Conservation (phyloP, 2,888 invertebrate species). For the Scaeva pyrastri region DNA sequence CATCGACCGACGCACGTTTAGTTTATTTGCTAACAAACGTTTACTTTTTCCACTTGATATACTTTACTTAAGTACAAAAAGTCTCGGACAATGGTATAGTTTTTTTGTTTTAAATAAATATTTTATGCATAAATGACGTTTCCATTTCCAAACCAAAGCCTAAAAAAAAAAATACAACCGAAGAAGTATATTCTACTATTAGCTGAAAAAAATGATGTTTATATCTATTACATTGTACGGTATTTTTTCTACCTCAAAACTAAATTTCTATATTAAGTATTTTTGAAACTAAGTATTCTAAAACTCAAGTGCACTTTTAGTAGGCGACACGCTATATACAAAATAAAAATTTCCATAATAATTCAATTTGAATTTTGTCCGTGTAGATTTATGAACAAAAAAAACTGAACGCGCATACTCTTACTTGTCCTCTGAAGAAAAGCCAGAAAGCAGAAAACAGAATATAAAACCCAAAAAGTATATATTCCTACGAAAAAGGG, state of each 20-base stretch:
- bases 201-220: too few relatives aligned
- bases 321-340: background rate
- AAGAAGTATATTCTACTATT: too few relatives aligned
- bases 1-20: too few relatives aligned
- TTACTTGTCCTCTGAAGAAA: background rate
- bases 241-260: background rate
- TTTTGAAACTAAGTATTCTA: slow-evolving; percentile 8
- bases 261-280: background rate
- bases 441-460: background rate
- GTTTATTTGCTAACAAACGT: too few relatives aligned
- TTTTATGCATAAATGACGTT: too few relatives aligned
- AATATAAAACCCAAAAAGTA: slow-evolving; percentile 44
- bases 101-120: too few relatives aligned
- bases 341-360: slow-evolving; percentile 66
- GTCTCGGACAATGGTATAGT: too few relatives aligned
- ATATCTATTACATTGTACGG: too few relatives aligned
- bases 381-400: slow-evolving; percentile 37
- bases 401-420: slow-evolving; percentile 46
- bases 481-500: slow-evolving; percentile 3
- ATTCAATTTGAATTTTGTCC: slow-evolving; percentile 72
- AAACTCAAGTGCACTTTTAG: slow-evolving; percentile 58
- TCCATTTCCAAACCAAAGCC: too few relatives aligned
- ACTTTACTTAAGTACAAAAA: too few relatives aligned
- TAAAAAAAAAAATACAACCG: too few relatives aligned
- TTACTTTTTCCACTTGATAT: too few relatives aligned